These are phyloP conservation scores for Progne subis DNA, from an alignment of 2,113 vertebrate species.

Conservation along the genomic window DNA sequence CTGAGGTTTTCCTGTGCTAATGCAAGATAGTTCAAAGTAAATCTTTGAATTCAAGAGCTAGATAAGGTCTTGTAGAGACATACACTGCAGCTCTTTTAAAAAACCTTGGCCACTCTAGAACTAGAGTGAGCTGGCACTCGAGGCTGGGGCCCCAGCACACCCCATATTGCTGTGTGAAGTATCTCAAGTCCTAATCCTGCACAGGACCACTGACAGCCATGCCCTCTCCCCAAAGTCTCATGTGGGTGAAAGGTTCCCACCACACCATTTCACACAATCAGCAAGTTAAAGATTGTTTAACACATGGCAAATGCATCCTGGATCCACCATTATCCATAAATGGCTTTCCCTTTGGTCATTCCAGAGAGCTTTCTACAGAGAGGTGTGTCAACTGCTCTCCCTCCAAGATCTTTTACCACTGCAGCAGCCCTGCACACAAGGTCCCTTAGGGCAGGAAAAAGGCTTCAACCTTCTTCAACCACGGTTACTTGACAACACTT, in stretches of 20 bases:
- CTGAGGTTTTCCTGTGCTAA: background rate
- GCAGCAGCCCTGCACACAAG: background rate
- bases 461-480: background rate
- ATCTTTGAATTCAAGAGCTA: background rate
- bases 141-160: background rate
- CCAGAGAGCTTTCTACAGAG: background rate
- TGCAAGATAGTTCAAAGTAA: background rate
- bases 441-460: background rate
- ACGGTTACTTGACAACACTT: background rate
- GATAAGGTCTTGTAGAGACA: background rate
- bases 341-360: background rate
- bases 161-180: fast-evolving
- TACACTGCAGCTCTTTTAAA: background rate
- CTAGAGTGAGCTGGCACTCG: background rate
- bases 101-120: background rate
- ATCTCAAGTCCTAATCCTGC: fast-evolving
- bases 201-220: background rate
- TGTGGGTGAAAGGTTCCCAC: background rate
- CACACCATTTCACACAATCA: background rate
- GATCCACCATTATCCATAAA: background rate
- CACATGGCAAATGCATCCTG: background rate
- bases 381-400: background rate
- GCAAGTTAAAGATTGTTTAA: background rate
- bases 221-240: background rate
- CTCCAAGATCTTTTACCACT: background rate